Evolutionary conservation across 2,888 invertebrate genomes (phyloP).

Genomic region (Gryllus longicercus): DNA sequence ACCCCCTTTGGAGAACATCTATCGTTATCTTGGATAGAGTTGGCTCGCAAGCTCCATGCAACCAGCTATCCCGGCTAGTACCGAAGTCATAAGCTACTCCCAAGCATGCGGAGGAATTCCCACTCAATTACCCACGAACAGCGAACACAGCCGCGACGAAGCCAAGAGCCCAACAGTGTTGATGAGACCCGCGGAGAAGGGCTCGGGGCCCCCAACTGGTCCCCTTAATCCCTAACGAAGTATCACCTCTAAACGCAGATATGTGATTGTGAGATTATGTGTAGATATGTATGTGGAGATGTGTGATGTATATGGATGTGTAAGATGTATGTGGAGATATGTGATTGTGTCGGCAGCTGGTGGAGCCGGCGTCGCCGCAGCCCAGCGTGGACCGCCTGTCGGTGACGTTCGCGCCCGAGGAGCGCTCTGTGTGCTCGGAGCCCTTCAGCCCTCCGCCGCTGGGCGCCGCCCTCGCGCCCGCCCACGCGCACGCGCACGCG

Average conservation of each 20-base stretch:
- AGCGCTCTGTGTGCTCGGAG: conserved; percentile 48
- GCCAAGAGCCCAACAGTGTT: too few relatives aligned
- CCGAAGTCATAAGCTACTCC: too few relatives aligned
- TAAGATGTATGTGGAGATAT: background rate
- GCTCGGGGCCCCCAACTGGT: too few relatives aligned
- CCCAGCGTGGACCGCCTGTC: conserved; percentile 68
- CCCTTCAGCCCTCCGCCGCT: conserved; percentile 29
- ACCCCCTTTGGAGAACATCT: too few relatives aligned
- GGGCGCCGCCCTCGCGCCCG: conserved; percentile 21
- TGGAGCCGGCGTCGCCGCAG: conserved; percentile 62
- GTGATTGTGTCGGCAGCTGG: conserved; percentile 11
- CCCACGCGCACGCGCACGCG: conserved; percentile 48
- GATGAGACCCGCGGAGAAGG: too few relatives aligned
- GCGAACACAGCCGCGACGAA: too few relatives aligned
- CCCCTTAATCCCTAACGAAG: background rate
- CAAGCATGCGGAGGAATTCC: too few relatives aligned
- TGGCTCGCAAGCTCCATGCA: too few relatives aligned
- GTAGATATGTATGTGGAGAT: too few relatives aligned
- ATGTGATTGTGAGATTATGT: background rate
- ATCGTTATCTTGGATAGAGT: too few relatives aligned
- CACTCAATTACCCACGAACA: too few relatives aligned
- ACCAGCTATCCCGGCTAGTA: too few relatives aligned
- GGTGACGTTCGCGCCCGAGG: conserved; percentile 63
- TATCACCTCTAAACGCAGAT: background rate
- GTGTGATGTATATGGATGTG: background rate